Evolutionary conservation across 1,140 invertebrate genomes (phyloP), one percentile per base, ranked within the genome.

Genomic region (Trichonephila clavipes): DNA sequence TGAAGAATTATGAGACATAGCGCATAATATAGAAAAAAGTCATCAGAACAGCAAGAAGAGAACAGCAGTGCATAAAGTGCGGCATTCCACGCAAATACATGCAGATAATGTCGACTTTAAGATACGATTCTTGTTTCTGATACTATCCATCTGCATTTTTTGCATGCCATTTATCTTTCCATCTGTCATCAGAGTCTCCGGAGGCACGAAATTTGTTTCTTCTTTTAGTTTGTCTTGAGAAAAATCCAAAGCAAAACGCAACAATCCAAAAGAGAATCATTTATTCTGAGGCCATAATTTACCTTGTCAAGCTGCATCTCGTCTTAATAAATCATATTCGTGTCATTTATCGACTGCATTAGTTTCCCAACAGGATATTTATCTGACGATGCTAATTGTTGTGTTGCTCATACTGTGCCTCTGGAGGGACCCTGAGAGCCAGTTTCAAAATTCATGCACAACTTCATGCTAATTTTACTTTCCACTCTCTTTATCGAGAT

Each of bases 241-340:
- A 51, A 77, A 77, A 34, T 77, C 24, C 4, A 21, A 34, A 77
- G 19, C 72, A 77, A 77, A 77, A 77, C 72, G 34, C 28, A 40
- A 19, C 28, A 88, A 34, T 51, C 51, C 40, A 64, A 44, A 2
- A 0, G 24, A 18, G 85, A 88, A 88, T 88, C 86, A 93, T 93
- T 93, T 93, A 93, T 93, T 93, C 61, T 81, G 51, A 66, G 21
- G 92, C 92, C 59, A 82, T 93, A 88, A 93, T 93, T 93, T 93
- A 93, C 58, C 62, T 28, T 93, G 92, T 93, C 92, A 88, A 59
- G 40, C 91, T 34, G 19, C n/a, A 34, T 51, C 83, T 86, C 83
- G 91, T 87, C 72, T 64, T 21, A 66, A 93, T 93, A 93, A 88
- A 93, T 93, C 86, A 93, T 93, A 82, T 14, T 28, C 69, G 86